Evolutionary conservation across 1,140 invertebrate species (phyloP), one percentile per base, ranked within the genome.

Genomic region (Papilio machaon): DNA sequence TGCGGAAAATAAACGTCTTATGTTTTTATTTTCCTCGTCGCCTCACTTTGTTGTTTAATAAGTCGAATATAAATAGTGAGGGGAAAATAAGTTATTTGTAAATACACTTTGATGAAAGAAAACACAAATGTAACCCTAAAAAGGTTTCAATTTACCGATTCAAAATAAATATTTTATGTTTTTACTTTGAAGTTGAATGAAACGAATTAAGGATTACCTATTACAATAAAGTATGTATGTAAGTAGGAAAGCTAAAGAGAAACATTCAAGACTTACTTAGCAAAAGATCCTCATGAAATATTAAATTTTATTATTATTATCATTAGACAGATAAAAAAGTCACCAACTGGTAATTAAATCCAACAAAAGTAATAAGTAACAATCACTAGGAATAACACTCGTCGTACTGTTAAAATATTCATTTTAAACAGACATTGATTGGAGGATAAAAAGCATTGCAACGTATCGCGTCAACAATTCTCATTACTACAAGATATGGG

Each of bases 1-100:
- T 84, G 85, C 76, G 79, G 79, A 84, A 86, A 79, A 85, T 83
- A 64, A 76, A 70, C 80, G 67, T 75, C 77, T 82, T 84, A 83
- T 76, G 81, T 82, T 84, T 83, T 81, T 82, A 82, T 85, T 83
- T 84, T 84, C 80, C 64, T 64, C 73, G 47, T 81, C 77, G 54
- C 30, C 43, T 67, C 77, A 60, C 77, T 79, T 79, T 79, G 77
- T 79, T 79, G 77, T 67, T 58, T 54, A 60, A 60, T 60, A 78
- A 78, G 54, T 78, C 76, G 35, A 60, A 38, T 35, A 38, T 35
- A 70, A 70, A 70, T 70, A 70, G 64, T 70, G 64, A 64, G 64
- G 64, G 64, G 64, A 70, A 70, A 67, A 70, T 38, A 70, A 70
- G 38, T 70, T 70, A 70, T 70, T 70, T 35, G 64, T 70, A 70